Conservation (phyloP, 2,113 vertebrate species). For the Clarias gariepinus region DNA sequence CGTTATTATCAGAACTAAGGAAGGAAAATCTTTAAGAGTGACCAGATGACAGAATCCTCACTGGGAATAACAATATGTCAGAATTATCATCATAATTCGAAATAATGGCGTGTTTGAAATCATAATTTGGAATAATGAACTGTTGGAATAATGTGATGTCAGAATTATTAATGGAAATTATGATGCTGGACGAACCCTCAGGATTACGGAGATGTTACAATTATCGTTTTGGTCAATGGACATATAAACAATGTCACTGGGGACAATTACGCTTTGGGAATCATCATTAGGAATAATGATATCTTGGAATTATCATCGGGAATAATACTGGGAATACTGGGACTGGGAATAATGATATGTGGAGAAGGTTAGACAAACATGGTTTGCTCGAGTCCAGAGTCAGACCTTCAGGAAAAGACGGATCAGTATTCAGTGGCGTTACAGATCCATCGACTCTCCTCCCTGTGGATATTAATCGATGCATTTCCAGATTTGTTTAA, state of each 20-base stretch:
- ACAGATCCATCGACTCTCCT: constrained; percentile 60
- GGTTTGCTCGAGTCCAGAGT: background rate
- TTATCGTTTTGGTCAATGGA: background rate
- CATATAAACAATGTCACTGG: background rate
- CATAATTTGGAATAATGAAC: background rate
- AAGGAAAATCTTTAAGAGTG: too few species aligned
- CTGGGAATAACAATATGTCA: background rate
- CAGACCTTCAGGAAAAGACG: constrained; percentile 45
- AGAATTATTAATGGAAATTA: background rate
- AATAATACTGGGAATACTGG: too few species aligned
- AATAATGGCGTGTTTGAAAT: background rate
- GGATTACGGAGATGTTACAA: background rate
- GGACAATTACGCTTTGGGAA: background rate
- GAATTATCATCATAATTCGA: background rate
- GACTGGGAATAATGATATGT: background rate
- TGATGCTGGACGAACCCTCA: background rate
- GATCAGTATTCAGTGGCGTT: constrained; percentile 54
- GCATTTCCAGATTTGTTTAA: constrained; percentile 63
- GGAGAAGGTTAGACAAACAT: background rate
- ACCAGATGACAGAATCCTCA: background rate
- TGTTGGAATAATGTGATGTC: background rate
- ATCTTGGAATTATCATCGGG: background rate
- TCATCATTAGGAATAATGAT: background rate
- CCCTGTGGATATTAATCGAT: constrained; percentile 53
- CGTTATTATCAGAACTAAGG: background rate